Evolutionary conservation across 2,113 vertebrate genomes (phyloP), one percentile per base, ranked within the genome.

Genomic region (Jaculus jaculus): DNA sequence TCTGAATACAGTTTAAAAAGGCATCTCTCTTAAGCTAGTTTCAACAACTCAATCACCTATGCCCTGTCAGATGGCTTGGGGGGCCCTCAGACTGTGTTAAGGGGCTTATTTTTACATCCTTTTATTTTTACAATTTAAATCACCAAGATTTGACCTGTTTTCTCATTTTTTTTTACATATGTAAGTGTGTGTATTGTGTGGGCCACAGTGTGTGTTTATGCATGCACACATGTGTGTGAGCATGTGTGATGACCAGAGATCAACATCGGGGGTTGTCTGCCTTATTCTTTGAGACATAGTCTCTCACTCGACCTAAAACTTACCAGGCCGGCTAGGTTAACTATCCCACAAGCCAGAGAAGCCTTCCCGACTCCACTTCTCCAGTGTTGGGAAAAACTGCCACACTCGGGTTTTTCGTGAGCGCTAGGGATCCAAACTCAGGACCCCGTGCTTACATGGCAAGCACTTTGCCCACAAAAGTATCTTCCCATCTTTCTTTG

Each of bases 11-110:
- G 94, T 98, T 98, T 98, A 95, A 98, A 98, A 98, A 98, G 89
- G 97, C 98, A 98, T 98, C 97, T 96, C 96, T 98, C 98, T 98
- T 97, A 85, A 97, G 97, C 97, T 97, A 97, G 96, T 97, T 97
- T 97, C 98, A 98, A 97, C 97, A 95, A 98, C 97, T 98, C 97
- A 97, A 86, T 98, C 81, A 39, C 93, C 96, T 96, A 94, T 97
- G 82, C 95, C 97, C 95, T 94, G 92, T 97, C 97, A 97, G 92
- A 87, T 94, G 88, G 65, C 10, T 63, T 54, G 11, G 11, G 79
- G 42, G 54, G 83, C 92, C 72, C 84, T 68, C 20, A 60, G 86
- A 94, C 94, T 93, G 85, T 94, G 96, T 97, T 89, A 79, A 83
- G 37, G 60, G 69, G 72, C 18, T 93, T 6, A 12, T 79, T 69